These are phyloP conservation scores for Cyprinodon variegatus DNA, from an alignment of 2,113 vertebrate genomes.

Conservation along the genomic window DNA sequence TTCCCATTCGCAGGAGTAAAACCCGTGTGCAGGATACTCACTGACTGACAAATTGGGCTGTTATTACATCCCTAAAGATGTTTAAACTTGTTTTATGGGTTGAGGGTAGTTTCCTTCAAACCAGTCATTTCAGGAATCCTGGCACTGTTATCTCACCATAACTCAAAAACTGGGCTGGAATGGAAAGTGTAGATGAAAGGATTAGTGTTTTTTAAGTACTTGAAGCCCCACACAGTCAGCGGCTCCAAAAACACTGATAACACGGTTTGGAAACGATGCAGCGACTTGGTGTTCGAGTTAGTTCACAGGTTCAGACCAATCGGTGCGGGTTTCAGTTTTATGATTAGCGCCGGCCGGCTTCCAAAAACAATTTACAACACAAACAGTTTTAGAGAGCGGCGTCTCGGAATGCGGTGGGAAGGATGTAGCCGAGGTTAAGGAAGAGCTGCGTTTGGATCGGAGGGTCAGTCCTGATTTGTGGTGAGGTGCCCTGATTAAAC, in stretches of 20 bases:
- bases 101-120: slow-evolving; percentile 13
- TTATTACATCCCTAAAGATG: slow-evolving; percentile 6
- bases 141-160: slow-evolving; percentile 10
- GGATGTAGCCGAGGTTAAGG: slow-evolving; percentile 27
- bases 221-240: background rate
- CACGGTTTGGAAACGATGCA: slow-evolving; percentile 23
- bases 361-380: slow-evolving; percentile 57
- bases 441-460: slow-evolving; percentile 40
- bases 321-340: slow-evolving; percentile 7
- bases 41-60: background rate
- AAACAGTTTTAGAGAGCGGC: slow-evolving; percentile 52
- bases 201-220: background rate
- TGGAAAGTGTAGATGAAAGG: slow-evolving; percentile 25
- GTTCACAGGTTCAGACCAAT: slow-evolving; percentile 39
- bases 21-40: background rate
- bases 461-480: slow-evolving; percentile 58
- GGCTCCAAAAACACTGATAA: background rate
- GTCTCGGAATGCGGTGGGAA: slow-evolving; percentile 42
- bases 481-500: background rate
- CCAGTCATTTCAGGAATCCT: slow-evolving; percentile 22
- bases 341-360: slow-evolving; percentile 43
- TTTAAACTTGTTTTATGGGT: slow-evolving; percentile 37
- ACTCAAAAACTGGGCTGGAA: slow-evolving; percentile 9
- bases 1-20: background rate
- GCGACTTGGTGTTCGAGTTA: slow-evolving; percentile 41